Base-by-base conservation (phyloP, 1,140 invertebrate genomes). In the Saccostrea cuccullata region DNA sequence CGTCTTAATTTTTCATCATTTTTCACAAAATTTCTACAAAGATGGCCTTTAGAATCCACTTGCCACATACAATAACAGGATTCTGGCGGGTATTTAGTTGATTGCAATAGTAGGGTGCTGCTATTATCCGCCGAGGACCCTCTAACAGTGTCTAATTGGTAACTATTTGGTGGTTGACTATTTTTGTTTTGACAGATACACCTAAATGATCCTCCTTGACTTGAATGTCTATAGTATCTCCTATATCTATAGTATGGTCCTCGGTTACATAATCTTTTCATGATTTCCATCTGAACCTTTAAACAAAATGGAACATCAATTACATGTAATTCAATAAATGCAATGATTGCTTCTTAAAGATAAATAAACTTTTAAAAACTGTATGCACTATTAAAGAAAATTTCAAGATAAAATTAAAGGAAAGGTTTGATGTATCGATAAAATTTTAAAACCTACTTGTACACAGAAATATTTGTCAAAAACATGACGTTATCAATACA, bases 231-330 rank as follows among this genome's bases (percentile, higher is more conserved):
- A 26, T 89, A 89, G 77, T 89, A 89, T 70, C 85, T 56, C 4
- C 82, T 23, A 36, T 89, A 89, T 26, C 85, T 73, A 47, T 86
- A 82, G 13, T 89, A 89, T 11, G 88, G 85, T 3, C 88, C 23
- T n/a, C 86, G 26, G 23, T 84, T 67, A 60, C 88, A 89, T 73
- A 89, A 60, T 13, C 82, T 36, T 84, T 93, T 92, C 36, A 91
- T 47, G 8, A 93, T 89, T 83, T 92, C 92, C 4, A 90, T 87
- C 84, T 93, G 91, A 8, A 93, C 92, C 91, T 93, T 85, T n/a
- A 73, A 84, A 58, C 6, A 47, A 85, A 86, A 87, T 36, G 40
- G n/a, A 64, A 87, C 3, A 26, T 17, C 30, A 47, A 47, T 9
- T 8, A 6, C 47, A 47, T 9, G 5, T 6, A 47, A 47, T 47